phyloP scores from a whole-genome alignment of 2,113 vertebrate species.

The Nestor notabilis region DNA sequence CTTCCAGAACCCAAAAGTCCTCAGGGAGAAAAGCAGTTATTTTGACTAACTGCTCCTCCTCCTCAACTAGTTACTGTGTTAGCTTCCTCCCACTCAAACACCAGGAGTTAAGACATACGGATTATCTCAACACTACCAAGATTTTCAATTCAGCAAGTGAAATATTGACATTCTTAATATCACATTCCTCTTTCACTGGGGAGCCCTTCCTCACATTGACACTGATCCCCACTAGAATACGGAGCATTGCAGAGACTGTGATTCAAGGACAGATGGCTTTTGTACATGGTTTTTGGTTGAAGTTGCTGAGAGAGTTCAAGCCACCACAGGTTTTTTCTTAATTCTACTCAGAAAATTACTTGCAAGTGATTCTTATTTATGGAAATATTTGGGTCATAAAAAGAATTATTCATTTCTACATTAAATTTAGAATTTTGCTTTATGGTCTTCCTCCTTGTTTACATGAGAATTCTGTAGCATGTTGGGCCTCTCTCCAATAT shows the following conservation, averaged over 20 bases:
- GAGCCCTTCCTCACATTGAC: neutral
- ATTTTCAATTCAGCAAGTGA: slow-evolving; percentile 47
- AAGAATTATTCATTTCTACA: neutral
- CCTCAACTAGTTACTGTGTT: slow-evolving; percentile 57
- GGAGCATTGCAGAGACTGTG: neutral
- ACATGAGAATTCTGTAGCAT: neutral
- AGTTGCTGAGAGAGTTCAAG: neutral
- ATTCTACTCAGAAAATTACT: neutral
- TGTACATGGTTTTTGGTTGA: neutral
- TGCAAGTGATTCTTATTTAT: neutral
- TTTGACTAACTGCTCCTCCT: slow-evolving; percentile 69
- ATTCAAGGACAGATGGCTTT: neutral
- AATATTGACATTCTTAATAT: slow-evolving; percentile 62
- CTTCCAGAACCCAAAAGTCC: slow-evolving; percentile 47
- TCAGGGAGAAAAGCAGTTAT: slow-evolving; percentile 48
- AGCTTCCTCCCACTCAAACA: slow-evolving; percentile 64
- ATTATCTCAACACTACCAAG: slow-evolving; percentile 62
- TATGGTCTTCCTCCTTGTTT: neutral
- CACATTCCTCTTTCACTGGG: neutral
- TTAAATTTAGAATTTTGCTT: neutral
- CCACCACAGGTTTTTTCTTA: neutral
- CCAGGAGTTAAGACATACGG: slow-evolving; percentile 65
- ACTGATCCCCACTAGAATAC: neutral
- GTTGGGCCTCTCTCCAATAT: neutral
- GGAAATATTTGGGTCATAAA: neutral